phyloP scores from a whole-genome alignment of 2,797 vertebrate species.

The Morus bassanus region DNA sequence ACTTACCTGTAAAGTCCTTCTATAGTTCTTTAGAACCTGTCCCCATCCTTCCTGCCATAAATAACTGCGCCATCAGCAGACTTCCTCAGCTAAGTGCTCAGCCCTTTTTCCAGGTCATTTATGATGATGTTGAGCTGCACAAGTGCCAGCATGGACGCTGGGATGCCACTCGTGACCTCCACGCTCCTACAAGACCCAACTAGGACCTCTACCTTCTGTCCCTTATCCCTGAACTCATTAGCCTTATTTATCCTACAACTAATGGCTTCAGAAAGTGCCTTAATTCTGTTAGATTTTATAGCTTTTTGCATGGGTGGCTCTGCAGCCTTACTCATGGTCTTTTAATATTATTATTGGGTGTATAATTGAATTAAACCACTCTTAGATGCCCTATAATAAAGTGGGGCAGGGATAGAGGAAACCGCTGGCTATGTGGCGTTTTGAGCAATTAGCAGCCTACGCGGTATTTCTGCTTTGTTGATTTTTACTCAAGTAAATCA shows the following conservation, averaged over 20 bases:
- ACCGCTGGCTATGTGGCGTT: neutral
- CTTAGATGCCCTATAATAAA: neutral
- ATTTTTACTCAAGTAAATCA: neutral
- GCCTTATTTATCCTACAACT: neutral
- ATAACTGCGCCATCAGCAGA: conserved; percentile 19
- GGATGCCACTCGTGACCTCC: neutral
- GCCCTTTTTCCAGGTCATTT: conserved; percentile 5
- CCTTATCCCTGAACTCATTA: neutral
- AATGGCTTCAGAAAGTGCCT: neutral
- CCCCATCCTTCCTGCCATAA: neutral
- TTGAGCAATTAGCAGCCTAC: neutral
- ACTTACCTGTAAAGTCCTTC: neutral
- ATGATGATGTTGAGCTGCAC: neutral
- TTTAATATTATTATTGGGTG: neutral
- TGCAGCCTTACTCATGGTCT: neutral
- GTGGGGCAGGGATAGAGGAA: neutral
- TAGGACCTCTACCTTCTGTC: neutral
- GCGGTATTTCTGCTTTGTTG: neutral
- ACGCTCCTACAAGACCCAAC: neutral
- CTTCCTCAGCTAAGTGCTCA: neutral
- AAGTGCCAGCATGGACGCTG: neutral
- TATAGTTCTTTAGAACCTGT: neutral
- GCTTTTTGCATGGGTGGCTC: neutral
- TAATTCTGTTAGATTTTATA: neutral
- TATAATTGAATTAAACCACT: neutral